Conservation (phyloP, 2,797 vertebrate genomes). For the Apogon talboti region DNA sequence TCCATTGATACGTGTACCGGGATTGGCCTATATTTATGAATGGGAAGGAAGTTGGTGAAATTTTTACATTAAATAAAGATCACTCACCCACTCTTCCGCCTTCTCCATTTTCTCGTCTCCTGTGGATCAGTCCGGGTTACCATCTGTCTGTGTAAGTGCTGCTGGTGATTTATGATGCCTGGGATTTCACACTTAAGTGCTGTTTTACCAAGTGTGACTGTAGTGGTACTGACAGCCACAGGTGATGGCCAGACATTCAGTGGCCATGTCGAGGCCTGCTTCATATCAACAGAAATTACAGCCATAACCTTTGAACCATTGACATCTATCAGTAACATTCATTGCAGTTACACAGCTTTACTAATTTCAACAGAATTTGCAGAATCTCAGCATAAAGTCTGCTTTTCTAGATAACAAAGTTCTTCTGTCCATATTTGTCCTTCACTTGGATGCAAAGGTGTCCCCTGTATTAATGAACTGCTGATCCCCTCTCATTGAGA, state of each 20-base stretch:
- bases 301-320: slow-evolving; percentile 30
- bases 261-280: slow-evolving; percentile 16
- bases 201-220: slow-evolving; percentile 54
- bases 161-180: slow-evolving; percentile 57
- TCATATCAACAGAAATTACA: slow-evolving; percentile 21
- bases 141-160: slow-evolving; percentile 42
- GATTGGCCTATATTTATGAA: slow-evolving; percentile 10
- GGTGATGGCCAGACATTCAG: slow-evolving; percentile 50
- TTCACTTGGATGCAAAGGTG: slow-evolving; percentile 60
- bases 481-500: slow-evolving; percentile 61
- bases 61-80: slow-evolving; percentile 14
- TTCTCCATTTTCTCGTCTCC: slow-evolving; percentile 4
- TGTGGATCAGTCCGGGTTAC: slow-evolving; percentile 26
- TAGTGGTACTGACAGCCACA: slow-evolving; percentile 64
- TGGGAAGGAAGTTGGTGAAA: slow-evolving; percentile 13
- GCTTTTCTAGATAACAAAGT: slow-evolving; percentile 2
- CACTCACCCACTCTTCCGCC: background rate
- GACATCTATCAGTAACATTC: slow-evolving; percentile 25
- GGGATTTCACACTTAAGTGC: slow-evolving; percentile 61
- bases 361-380: background rate
- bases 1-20: slow-evolving; percentile 18
- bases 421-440: slow-evolving; percentile 44
- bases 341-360: background rate
- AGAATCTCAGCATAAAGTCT: slow-evolving; percentile 1
- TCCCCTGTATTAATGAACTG: slow-evolving; percentile 56